Percentiles rank a stretch among this genome's conserved stretches.
Conservation (phyloP, 2,797 vertebrate genomes). For the Leucoraja ocellata region DNA sequence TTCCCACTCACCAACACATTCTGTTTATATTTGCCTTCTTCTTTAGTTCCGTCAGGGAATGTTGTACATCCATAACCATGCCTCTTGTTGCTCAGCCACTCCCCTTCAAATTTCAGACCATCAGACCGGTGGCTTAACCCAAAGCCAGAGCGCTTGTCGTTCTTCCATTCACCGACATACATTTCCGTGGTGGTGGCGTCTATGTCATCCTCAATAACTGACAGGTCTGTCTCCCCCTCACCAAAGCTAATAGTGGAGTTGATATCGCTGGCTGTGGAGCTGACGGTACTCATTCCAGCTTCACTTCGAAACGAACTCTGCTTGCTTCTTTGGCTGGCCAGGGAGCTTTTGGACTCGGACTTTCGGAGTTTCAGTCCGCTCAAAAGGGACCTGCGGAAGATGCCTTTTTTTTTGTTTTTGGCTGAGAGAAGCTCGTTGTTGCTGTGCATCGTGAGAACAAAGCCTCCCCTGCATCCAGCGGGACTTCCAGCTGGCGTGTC, state of each 20-base stretch:
- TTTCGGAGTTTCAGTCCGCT: slow-evolving; percentile 90
- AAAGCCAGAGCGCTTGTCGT: slow-evolving; percentile 85
- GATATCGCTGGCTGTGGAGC: slow-evolving; percentile 89
- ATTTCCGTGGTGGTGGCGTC: slow-evolving; percentile 92
- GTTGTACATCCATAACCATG: slow-evolving; percentile 95
- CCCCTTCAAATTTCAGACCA: slow-evolving; percentile 87
- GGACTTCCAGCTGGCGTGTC: slow-evolving; percentile 73
- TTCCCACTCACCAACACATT: slow-evolving; percentile 90
- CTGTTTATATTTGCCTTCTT: slow-evolving; percentile 98
- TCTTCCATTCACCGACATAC: slow-evolving; percentile 92
- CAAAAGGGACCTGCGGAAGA: slow-evolving; percentile 89
- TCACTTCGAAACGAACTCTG: slow-evolving; percentile 98
- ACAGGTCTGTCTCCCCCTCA: slow-evolving; percentile 81
- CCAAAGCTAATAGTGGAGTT: slow-evolving; percentile 97
- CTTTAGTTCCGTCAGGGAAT: slow-evolving; percentile 89
- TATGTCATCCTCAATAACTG: slow-evolving; percentile 79
- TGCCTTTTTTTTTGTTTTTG: slow-evolving; percentile 85
- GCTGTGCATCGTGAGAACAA: slow-evolving; percentile 88
- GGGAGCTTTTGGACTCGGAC: slow-evolving; percentile 91
- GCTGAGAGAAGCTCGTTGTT: slow-evolving; percentile 74
- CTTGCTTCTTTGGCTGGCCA: slow-evolving; percentile 94
- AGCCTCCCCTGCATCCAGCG: slow-evolving; percentile 85
- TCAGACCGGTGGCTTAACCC: slow-evolving; percentile 87
- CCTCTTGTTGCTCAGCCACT: slow-evolving; percentile 90
- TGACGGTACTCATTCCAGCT: slow-evolving; percentile 92